Base-by-base conservation (phyloP, 2,113 vertebrate species). In the Athene noctua region DNA sequence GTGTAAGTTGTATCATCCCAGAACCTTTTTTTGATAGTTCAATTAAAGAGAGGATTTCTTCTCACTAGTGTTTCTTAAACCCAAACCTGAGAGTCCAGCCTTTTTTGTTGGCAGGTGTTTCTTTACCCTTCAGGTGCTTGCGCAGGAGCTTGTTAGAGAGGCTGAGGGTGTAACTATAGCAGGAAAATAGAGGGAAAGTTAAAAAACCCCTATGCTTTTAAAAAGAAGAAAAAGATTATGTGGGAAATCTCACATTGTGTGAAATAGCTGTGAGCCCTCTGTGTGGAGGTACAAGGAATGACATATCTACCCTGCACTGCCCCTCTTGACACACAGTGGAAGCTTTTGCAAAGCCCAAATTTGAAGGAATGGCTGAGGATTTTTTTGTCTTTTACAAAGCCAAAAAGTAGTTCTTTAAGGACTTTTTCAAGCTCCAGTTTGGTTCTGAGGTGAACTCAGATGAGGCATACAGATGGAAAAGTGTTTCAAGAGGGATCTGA, bases 71-170 rank as follows among this genome's bases (percentile, higher is more conserved):
- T 80, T 90, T 88, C 58, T 78, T 66, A 86, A 83, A 66, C 67
- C 34, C 51, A 86, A 83, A 72, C 25, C 61, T 51, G 21, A 51
- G 20, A 73, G 40, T 81, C 73, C 27, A 68, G 15, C 23, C 13
- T 77, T 73, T 91, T 83, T 54, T 80, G 54, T 88, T 94, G 46
- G 54, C 68, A 67, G 57, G 11, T 74, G 66, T 66, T 78, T 92
- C 73, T 92, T 90, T 79, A 72, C 30, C 18, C 23, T 92, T 94
- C 49, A 77, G 54, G n/a, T 92, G 36, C 54, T 92, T 95, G 92
- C 62, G 52, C 12, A 47, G 30, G 82, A 86, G 54, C 58, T 92
- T 91, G 49, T 61, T 70, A 91, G 34, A 80, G 34, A 36, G 22
- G 54, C 27, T 17, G 38, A 88, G 40, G 61, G n/a, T 75, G 38